phyloP scores from a whole-genome alignment of 2,113 vertebrate species.

The Camelus bactrianus region DNA sequence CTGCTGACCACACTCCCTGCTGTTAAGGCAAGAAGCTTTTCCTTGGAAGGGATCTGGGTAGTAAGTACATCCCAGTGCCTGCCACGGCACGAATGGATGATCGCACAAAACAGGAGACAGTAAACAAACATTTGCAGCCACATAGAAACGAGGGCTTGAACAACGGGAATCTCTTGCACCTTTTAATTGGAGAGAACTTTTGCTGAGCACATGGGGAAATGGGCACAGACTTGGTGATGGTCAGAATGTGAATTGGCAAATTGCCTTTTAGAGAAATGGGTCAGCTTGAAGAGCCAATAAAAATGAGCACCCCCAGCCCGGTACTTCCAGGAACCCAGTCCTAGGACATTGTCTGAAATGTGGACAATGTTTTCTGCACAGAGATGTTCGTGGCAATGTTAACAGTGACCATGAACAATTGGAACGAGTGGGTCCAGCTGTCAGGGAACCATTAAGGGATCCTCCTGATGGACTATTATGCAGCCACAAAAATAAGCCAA shows the following conservation, averaged over 20 bases:
- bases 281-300: not conserved
- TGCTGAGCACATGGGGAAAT: fast-evolving
- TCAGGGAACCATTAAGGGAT: fast-evolving
- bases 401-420: not conserved
- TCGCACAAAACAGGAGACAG: fast-evolving
- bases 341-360: not conserved
- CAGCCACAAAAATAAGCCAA: not conserved
- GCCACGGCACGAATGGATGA: fast-evolving
- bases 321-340: not conserved
- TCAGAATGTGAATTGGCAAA: fast-evolving
- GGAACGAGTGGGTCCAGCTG: not conserved
- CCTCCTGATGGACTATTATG: not conserved
- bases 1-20: not conserved
- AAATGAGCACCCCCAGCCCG: not conserved
- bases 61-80: too few species aligned
- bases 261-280: not conserved
- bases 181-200: not conserved
- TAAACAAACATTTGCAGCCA: too few species aligned
- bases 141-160: fast-evolving
- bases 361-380: not conserved
- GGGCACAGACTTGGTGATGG: too few species aligned
- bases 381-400: not conserved
- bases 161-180: not conserved
- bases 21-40: not conserved
- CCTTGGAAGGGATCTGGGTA: not conserved